phyloP scores from a whole-genome alignment of 2,888 invertebrate genomes.

The Drosophila atripex region DNA sequence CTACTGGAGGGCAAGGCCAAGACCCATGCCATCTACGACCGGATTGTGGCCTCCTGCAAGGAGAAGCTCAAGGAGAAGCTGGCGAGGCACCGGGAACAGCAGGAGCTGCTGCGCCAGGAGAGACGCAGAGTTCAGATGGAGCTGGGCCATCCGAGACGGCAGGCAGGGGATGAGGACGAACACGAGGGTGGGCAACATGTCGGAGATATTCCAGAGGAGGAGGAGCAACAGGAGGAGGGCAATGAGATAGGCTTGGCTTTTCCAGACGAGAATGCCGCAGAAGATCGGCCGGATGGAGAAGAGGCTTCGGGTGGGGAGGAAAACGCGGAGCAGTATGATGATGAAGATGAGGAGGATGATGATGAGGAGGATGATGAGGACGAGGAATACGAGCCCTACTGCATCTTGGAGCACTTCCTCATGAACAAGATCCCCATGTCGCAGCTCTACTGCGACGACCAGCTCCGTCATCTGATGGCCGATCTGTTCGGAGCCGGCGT shows the following conservation, averaged over 20 bases:
- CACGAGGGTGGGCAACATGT: background rate
- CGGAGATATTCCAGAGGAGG: background rate
- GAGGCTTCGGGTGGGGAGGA: background rate
- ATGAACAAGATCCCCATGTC: conserved; percentile 84
- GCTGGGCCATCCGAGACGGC: background rate
- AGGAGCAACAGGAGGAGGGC: background rate
- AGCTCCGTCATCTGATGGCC: conserved; percentile 90
- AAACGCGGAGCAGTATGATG: background rate
- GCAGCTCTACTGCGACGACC: conserved; percentile 61
- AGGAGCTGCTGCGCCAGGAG: conserved; percentile 3
- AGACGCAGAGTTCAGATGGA: background rate
- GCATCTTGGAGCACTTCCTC: conserved; percentile 88
- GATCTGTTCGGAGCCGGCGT: conserved; percentile 94
- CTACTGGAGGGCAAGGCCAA: conserved; percentile 88
- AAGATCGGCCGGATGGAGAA: background rate
- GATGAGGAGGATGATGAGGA: background rate
- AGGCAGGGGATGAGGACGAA: background rate
- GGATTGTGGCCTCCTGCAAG: conserved; percentile 87
- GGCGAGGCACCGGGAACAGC: background rate
- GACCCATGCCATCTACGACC: conserved; percentile 89
- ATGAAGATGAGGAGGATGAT: background rate
- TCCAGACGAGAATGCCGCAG: background rate
- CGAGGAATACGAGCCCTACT: conserved; percentile 49
- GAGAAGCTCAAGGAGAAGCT: conserved; percentile 58
- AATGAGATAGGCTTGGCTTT: background rate